A percentile compares a stretch with the other conserved stretches of the same genome.
phyloP scores from a whole-genome alignment of 2,888 invertebrate genomes.

The Drosophila helvetica region DNA sequence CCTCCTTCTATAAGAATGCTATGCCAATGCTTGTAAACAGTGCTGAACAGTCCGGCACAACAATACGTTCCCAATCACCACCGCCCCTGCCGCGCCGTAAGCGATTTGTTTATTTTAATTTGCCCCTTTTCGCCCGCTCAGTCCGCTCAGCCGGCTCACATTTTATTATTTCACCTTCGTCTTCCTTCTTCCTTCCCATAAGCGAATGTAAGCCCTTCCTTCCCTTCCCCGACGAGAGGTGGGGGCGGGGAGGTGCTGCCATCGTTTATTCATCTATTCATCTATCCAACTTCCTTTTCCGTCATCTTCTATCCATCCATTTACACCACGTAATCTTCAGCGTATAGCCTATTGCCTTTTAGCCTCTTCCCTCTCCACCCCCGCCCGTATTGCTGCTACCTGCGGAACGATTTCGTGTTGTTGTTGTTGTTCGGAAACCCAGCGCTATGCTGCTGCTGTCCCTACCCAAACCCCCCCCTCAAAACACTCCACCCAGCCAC shows the following conservation, averaged over 20 bases:
- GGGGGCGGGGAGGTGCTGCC: neutral
- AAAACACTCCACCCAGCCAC: neutral
- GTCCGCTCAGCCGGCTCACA: too few relatives aligned
- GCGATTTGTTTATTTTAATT: conserved; percentile 49
- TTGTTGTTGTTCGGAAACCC: neutral
- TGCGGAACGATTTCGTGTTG: neutral
- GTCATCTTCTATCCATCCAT: neutral
- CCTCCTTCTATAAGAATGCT: conserved; percentile 68
- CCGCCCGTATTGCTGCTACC: neutral
- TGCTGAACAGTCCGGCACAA: conserved; percentile 64
- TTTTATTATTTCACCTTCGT: neutral
- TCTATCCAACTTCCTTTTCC: neutral
- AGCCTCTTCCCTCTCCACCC: too few relatives aligned
- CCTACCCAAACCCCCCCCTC: neutral
- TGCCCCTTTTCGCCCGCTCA: neutral
- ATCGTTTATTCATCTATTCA: neutral
- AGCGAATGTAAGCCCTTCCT: neutral
- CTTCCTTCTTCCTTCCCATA: neutral
- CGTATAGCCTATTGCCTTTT: neutral
- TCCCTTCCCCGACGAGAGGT: too few relatives aligned
- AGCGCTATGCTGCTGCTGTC: conserved; percentile 1
- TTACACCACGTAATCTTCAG: neutral
- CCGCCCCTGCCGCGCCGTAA: conserved; percentile 83
- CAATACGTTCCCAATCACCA: conserved; percentile 84
- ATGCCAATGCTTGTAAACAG: conserved; percentile 66